phyloP scores from a whole-genome alignment of 2,113 vertebrate genomes.

The Otocyon megalotis region DNA sequence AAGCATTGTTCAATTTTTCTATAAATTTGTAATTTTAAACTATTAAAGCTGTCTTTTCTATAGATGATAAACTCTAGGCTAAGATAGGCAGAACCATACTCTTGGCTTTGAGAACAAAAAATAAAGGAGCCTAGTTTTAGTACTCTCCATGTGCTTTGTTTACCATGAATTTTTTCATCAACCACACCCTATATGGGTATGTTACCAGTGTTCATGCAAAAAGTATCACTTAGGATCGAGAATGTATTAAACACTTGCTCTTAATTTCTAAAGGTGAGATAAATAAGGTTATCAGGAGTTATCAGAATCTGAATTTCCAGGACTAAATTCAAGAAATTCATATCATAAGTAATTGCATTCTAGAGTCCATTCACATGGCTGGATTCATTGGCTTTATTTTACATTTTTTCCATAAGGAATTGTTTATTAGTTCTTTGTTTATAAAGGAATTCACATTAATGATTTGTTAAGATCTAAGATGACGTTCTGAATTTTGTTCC shows the following conservation, averaged over 20 bases:
- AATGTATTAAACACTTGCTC: background rate
- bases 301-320: background rate
- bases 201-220: background rate
- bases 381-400: background rate
- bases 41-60: background rate
- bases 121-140: background rate
- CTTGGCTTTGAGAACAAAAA: background rate
- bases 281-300: background rate
- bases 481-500: constrained; percentile 14
- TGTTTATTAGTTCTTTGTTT: background rate
- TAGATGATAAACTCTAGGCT: background rate
- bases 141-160: background rate
- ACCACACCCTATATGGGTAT: background rate
- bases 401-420: background rate
- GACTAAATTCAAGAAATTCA: background rate
- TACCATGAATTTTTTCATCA: background rate
- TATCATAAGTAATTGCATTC: background rate
- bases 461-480: background rate
- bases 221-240: background rate
- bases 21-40: constrained; percentile 5
- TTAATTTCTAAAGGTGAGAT: background rate
- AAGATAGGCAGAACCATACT: background rate
- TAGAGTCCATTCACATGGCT: background rate
- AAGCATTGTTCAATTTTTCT: background rate
- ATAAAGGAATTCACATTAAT: background rate